Base-by-base conservation (phyloP, 2,888 invertebrate genomes). In the Polymixis flavicincta region DNA sequence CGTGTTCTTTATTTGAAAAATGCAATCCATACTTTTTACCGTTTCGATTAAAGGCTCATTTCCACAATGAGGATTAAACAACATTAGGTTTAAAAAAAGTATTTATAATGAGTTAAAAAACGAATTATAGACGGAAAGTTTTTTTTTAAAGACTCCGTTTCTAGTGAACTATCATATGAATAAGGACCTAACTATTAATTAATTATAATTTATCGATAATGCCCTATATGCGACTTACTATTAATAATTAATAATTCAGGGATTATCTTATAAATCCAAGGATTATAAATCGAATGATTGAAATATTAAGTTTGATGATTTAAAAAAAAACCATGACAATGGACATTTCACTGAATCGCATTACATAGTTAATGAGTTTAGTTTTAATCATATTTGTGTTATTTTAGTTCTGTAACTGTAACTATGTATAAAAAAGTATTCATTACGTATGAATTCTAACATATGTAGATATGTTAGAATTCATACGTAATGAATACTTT, bases 1-100 rank as follows among this genome's bases (percentile, higher is more conserved):
- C 13, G 50, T n/a, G 22, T 67, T 71, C 28, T 42, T 25, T n/a
- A 52, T 71, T 68, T 22, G 7, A 42, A 68, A 71, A 71, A 42
- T 28, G 7, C 7, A 42, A 13, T 19, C 2, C 0, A 42, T 28
- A 9, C 3, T 54, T 19, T 45, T 42, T 66, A 19, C n/a, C n/a
- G 71, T 25, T 28, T 25, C 72, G 25, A n/a, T 70, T 19, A 45
- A 54, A 48, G 17, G 54, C 9, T 72, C 1, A n/a, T n/a, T n/a
- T n/a, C 14, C 22, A 11, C 42, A 60, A 76, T 45, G 50, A 45
- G 45, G 7, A 76, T 59, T 52, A 45, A 52, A 17, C 28, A 25
- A 13, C 5, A 67, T 66, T 50, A 17, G 6, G 1, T 17, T 13
- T 17, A 32, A 57, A 48, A 50, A 59, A 22, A 22, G 2, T 42